phyloP scores from a whole-genome alignment of 1,140 invertebrate genomes.

The Trichomalopsis sarcophagae region DNA sequence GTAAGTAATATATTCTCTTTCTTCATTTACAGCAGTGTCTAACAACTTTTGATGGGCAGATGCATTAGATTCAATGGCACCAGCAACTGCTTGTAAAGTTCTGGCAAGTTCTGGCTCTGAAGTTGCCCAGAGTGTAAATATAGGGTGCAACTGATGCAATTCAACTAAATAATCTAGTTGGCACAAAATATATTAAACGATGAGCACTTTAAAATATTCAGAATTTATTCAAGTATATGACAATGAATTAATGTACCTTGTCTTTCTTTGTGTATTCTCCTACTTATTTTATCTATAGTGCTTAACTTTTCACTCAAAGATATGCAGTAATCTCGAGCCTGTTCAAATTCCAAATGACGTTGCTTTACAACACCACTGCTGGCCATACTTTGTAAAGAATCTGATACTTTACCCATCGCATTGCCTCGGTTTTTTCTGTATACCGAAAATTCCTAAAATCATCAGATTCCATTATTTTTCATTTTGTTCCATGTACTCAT shows the following conservation, averaged over 20 bases:
- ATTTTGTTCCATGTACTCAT: background rate
- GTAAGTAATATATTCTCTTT: slow-evolving; percentile 83
- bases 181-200: slow-evolving; percentile 33
- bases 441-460: slow-evolving; percentile 79
- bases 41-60: slow-evolving; percentile 76
- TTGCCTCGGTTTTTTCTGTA: slow-evolving; percentile 79
- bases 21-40: slow-evolving; percentile 74
- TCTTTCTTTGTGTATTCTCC: slow-evolving; percentile 82
- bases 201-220: slow-evolving; percentile 17
- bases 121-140: slow-evolving; percentile 76
- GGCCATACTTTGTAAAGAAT: slow-evolving; percentile 79
- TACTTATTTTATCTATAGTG: slow-evolving; percentile 81
- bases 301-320: slow-evolving; percentile 80
- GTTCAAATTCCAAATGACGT: slow-evolving; percentile 80
- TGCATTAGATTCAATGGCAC: slow-evolving; percentile 74
- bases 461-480: slow-evolving; percentile 26
- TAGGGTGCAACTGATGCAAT: slow-evolving; percentile 76
- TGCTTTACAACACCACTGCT: slow-evolving; percentile 77
- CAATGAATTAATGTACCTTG: slow-evolving; percentile 70
- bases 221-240: slow-evolving; percentile 11
- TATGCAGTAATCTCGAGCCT: slow-evolving; percentile 79
- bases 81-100: slow-evolving; percentile 74
- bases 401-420: slow-evolving; percentile 77
- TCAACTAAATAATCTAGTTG: slow-evolving; percentile 75
- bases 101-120: slow-evolving; percentile 75